A percentile compares a stretch with the other conserved stretches of the same genome.
Conservation (phyloP, 2,888 invertebrate genomes). For the Miltochrista miniata region DNA sequence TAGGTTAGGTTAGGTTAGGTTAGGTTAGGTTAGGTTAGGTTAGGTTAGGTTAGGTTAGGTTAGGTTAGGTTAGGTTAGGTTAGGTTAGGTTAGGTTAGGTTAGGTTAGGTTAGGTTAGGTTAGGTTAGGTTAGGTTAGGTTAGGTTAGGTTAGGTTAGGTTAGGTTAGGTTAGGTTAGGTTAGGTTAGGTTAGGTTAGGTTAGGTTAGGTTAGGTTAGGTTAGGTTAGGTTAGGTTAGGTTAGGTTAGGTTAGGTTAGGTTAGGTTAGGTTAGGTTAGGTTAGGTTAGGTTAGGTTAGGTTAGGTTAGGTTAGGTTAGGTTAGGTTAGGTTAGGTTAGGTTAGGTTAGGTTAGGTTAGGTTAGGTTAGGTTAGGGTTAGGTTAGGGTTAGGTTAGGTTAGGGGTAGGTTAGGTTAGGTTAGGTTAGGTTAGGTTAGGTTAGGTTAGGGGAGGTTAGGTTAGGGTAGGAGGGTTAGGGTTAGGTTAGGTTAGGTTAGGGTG, state of each 20-base stretch:
- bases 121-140: slow-evolving; percentile 23
- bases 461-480: slow-evolving; percentile 9
- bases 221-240: background rate
- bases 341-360: slow-evolving; percentile 20
- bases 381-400: slow-evolving; percentile 19
- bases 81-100: slow-evolving; percentile 21
- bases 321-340: slow-evolving; percentile 8
- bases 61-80: slow-evolving; percentile 37
- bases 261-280: slow-evolving; percentile 10
- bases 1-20: slow-evolving; percentile 4
- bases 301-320: slow-evolving; percentile 23
- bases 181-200: slow-evolving; percentile 41
- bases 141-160: slow-evolving; percentile 33
- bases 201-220: slow-evolving; percentile 19
- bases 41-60: slow-evolving; percentile 36
- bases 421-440: slow-evolving; percentile 18
- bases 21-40: slow-evolving; percentile 5
- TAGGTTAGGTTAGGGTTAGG: slow-evolving; percentile 19
- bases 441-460: slow-evolving; percentile 11
- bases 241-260: background rate
- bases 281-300: slow-evolving; percentile 22
- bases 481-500: slow-evolving; percentile 10
- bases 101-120: slow-evolving; percentile 4
- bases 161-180: slow-evolving; percentile 40
- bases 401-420: slow-evolving; percentile 16